Percentiles rank a stretch among this genome's conserved stretches.
phyloP scores from a whole-genome alignment of 2,888 invertebrate genomes.

The Formica aserva region DNA sequence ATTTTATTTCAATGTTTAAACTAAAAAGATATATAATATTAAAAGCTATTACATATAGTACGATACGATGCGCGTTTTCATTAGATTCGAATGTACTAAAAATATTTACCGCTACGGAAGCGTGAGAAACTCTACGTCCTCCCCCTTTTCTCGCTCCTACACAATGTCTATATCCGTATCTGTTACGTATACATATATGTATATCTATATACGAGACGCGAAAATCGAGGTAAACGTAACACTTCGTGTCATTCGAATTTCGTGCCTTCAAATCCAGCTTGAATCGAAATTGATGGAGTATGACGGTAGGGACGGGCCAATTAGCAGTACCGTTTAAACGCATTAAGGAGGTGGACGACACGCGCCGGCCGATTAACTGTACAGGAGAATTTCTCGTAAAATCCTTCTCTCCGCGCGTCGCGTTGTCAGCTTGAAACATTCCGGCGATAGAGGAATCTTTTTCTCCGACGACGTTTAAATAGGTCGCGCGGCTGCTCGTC shows the following conservation, averaged over 20 bases:
- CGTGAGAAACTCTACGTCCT: not conserved
- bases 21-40: not conserved
- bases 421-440: conserved; percentile 53
- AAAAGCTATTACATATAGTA: not conserved
- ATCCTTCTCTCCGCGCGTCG: conserved; percentile 41
- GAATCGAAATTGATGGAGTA: conserved; percentile 3
- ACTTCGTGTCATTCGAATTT: not conserved
- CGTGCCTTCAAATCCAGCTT: not conserved
- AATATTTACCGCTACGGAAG: not conserved
- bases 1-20: not conserved
- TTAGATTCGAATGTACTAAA: not conserved
- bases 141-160: not conserved
- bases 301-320: not conserved
- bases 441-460: conserved; percentile 67
- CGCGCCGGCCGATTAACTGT: conserved; percentile 71
- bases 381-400: conserved; percentile 74
- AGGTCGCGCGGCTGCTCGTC: conserved; percentile 49
- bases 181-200: not conserved
- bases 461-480: conserved; percentile 44
- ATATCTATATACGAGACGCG: not conserved
- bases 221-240: not conserved
- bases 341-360: conserved; percentile 32
- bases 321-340: conserved; percentile 47
- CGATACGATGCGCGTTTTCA: not conserved
- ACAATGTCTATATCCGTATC: not conserved